Percentiles rank a stretch among this genome's conserved stretches.
phyloP scores from a whole-genome alignment of 2,113 vertebrate genomes.

The Rhynchopsitta pachyrhyncha region DNA sequence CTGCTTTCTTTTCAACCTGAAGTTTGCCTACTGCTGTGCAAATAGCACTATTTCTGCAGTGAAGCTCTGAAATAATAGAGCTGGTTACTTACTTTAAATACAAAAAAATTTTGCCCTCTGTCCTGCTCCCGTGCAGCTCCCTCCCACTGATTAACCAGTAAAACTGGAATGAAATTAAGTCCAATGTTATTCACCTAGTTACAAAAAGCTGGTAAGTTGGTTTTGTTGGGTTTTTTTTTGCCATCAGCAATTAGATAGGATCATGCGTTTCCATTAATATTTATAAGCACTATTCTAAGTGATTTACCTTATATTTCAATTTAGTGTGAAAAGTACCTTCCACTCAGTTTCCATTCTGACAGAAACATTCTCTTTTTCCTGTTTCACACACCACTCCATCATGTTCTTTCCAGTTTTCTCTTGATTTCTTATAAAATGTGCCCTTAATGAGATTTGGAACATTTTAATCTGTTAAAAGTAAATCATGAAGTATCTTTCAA shows the following conservation, averaged over 20 bases:
- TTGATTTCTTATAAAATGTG: background rate
- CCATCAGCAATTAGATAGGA: background rate
- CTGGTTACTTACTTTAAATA: background rate
- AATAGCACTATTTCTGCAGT: background rate
- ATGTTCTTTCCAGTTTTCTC: background rate
- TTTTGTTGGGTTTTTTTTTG: background rate
- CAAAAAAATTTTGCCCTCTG: accelerated
- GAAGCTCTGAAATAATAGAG: background rate
- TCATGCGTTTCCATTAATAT: background rate
- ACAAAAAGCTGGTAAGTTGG: background rate
- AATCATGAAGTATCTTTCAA: background rate
- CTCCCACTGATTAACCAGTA: background rate
- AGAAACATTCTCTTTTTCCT: background rate
- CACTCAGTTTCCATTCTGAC: background rate
- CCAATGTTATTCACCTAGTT: background rate
- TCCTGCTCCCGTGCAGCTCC: background rate
- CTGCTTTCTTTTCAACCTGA: background rate
- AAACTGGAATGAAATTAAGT: background rate
- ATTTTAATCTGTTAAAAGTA: background rate
- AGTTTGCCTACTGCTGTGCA: background rate
- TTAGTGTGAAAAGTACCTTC: background rate
- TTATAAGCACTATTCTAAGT: background rate
- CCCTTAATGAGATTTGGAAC: background rate
- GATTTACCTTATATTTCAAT: background rate
- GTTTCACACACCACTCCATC: background rate